Conservation (phyloP, 2,113 vertebrate genomes). For the Pungitius pungitius region DNA sequence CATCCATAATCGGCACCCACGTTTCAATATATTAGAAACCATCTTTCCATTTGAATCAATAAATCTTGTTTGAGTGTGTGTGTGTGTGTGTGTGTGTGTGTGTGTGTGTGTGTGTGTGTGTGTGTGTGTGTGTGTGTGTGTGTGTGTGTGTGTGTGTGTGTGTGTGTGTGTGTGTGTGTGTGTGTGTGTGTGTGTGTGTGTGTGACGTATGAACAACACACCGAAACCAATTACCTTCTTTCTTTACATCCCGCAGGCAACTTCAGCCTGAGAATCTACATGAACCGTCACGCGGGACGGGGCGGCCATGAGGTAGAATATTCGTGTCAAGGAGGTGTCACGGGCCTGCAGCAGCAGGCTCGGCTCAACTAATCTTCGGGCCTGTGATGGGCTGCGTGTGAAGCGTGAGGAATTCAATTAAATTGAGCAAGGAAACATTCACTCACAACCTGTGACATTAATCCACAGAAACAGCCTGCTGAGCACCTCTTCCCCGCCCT, state of each 20-base stretch:
- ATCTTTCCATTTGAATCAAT: conserved; percentile 23
- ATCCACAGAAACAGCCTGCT: conserved; percentile 30
- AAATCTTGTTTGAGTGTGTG: conserved; percentile 11
- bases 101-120: background rate
- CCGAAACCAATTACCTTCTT: conserved; percentile 51
- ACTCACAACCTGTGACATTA: conserved; percentile 63
- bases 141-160: background rate
- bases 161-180: background rate
- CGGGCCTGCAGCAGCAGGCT: conserved; percentile 33
- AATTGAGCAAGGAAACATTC: conserved; percentile 64
- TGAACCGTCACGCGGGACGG: conserved; percentile 29
- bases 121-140: background rate
- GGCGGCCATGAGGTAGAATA: conserved; percentile 25
- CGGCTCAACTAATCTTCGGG: conserved; percentile 59
- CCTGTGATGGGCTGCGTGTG: conserved; percentile 52
- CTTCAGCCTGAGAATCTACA: conserved; percentile 34
- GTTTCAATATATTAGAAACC: conserved; percentile 29
- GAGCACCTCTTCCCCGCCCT: conserved; percentile 22
- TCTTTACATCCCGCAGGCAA: conserved; percentile 37
- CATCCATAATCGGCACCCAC: background rate
- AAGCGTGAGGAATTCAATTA: conserved; percentile 66
- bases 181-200: background rate
- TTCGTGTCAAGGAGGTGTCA: conserved; percentile 31
- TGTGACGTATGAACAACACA: conserved; percentile 16
- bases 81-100: conserved; percentile 5